These are phyloP conservation scores for Cheirogaleus major DNA, from an alignment of 2,797 vertebrate genomes.

Conservation along the genomic window DNA sequence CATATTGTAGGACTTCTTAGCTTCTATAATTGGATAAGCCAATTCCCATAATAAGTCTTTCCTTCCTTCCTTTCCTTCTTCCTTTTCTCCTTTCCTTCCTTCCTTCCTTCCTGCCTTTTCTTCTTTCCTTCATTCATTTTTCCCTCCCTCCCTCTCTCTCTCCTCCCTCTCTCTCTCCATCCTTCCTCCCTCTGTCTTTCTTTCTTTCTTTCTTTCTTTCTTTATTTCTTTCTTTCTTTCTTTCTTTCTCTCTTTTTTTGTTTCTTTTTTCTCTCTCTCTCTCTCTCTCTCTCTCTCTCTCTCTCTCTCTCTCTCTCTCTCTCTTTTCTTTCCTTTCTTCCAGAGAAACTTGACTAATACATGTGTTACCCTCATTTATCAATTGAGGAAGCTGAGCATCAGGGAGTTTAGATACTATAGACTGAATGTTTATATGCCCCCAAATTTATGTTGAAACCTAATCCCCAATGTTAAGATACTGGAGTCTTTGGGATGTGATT, in stretches of 20 bases:
- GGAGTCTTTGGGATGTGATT: neutral
- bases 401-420: neutral
- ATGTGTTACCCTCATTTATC: neutral
- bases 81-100: too few relatives aligned
- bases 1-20: neutral
- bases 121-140: rapidly evolving
- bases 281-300: too few relatives aligned
- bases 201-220: too few relatives aligned
- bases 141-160: too few relatives aligned
- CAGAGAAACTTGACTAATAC: neutral
- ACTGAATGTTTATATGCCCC: neutral
- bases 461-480: neutral
- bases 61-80: too few relatives aligned
- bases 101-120: too few relatives aligned
- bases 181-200: too few relatives aligned
- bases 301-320: too few relatives aligned
- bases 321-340: neutral
- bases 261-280: rapidly evolving
- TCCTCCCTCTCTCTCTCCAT: too few relatives aligned
- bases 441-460: neutral
- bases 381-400: neutral
- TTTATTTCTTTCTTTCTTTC: too few relatives aligned
- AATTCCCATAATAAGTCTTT: neutral
- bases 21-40: neutral
- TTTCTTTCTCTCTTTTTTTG: too few relatives aligned